These are phyloP conservation scores for Sorex fumeus DNA, from an alignment of 2,113 vertebrate species.

Conservation along the genomic window DNA sequence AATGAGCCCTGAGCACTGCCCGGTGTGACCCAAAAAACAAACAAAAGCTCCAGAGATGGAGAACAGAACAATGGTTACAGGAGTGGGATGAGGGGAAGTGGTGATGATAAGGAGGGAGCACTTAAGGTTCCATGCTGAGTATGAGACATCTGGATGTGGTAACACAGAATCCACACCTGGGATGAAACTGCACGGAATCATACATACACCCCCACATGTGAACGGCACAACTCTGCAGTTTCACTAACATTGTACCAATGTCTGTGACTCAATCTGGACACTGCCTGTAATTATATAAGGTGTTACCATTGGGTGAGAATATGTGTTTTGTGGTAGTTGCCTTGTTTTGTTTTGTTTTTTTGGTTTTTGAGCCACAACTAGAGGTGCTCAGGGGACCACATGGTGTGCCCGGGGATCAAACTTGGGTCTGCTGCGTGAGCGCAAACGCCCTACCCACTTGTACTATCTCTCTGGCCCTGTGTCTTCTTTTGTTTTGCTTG, in stretches of 20 bases:
- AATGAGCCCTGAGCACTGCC: too few relatives aligned
- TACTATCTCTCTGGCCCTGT: too few relatives aligned
- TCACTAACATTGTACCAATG: background rate
- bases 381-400: too few relatives aligned
- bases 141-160: background rate
- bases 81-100: background rate
- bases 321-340: too few relatives aligned
- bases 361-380: too few relatives aligned
- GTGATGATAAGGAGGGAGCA: background rate
- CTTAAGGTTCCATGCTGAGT: background rate
- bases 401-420: too few relatives aligned
- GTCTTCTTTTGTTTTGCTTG: too few relatives aligned
- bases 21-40: background rate
- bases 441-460: too few relatives aligned
- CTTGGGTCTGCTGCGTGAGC: too few relatives aligned
- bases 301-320: background rate
- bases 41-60: conserved; percentile 7
- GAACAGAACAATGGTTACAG: background rate
- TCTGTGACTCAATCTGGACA: conserved; percentile 21
- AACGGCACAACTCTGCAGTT: background rate
- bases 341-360: too few relatives aligned
- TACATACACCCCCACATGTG: background rate
- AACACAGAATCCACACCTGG: background rate
- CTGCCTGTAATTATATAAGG: background rate
- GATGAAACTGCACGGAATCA: background rate